These are phyloP conservation scores for Caenorhabditis uteleia DNA, from an alignment of 2,888 invertebrate species.

Conservation along the genomic window DNA sequence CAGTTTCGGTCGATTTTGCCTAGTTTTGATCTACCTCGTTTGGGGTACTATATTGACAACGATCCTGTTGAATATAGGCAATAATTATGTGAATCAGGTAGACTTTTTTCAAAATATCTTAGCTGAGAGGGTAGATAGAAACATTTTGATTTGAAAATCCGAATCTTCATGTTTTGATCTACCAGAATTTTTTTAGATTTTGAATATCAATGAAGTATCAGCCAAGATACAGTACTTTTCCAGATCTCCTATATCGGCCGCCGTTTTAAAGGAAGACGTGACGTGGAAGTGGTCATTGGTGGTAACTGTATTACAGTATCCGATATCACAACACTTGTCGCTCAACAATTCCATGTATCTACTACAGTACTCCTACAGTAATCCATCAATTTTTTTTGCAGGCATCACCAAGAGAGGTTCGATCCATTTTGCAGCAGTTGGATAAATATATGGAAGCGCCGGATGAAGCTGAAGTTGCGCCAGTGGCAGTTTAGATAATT, in stretches of 20 bases:
- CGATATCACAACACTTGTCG: slow-evolving; percentile 49
- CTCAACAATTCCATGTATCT: slow-evolving; percentile 52
- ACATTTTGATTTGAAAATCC: background rate
- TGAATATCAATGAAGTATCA: background rate
- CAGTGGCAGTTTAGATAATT: no score
- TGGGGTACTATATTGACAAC: slow-evolving; percentile 54
- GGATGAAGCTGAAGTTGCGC: no score
- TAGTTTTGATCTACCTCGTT: slow-evolving; percentile 39
- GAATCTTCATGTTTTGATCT: background rate
- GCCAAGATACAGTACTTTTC: background rate
- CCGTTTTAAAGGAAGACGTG: slow-evolving; percentile 38
- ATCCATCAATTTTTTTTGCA: slow-evolving; percentile 6
- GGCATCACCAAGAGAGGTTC: slow-evolving; percentile 54
- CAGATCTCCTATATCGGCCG: slow-evolving; percentile 32
- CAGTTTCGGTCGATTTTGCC: slow-evolving; percentile 20
- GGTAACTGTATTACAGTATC: slow-evolving; percentile 52
- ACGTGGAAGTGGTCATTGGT: slow-evolving; percentile 52
- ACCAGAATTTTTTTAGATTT: background rate
- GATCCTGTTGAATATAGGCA: slow-evolving; percentile 42
- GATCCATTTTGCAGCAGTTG: slow-evolving; percentile 52
- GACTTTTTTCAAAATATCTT: no score
- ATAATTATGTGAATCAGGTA: slow-evolving; percentile 37
- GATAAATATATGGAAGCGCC: slow-evolving; percentile 41
- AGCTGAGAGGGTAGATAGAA: background rate
- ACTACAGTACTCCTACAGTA: no score